Evolutionary conservation across 2,797 vertebrate species (phyloP).

Genomic region (Tokudaia tokunoshimensis): DNA sequence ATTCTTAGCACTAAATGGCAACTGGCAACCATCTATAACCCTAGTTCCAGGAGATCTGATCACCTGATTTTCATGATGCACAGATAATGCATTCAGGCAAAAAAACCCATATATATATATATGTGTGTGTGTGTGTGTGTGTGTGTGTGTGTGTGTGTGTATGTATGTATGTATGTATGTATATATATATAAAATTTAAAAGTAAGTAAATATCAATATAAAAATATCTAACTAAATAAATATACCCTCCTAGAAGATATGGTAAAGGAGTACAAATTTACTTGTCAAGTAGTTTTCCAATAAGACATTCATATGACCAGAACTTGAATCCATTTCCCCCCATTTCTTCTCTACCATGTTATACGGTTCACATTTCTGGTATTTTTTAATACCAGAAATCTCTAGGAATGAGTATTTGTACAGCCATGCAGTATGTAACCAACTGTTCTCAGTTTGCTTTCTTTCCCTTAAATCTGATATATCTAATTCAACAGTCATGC

Average conservation of each 20-base stretch:
- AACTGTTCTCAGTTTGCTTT: not conserved
- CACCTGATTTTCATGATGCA: not conserved
- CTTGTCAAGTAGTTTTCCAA: not conserved
- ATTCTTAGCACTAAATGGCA: not conserved
- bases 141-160: no score
- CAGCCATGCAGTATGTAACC: no score
- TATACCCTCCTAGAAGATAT: not conserved
- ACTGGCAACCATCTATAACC: no score
- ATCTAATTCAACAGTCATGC: not conserved
- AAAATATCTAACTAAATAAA: not conserved
- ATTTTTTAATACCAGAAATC: conserved; percentile 28
- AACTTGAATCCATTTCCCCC: not conserved
- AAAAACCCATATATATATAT: no score
- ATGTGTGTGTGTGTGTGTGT: no score
- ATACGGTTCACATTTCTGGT: not conserved
- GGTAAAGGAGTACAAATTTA: not conserved
- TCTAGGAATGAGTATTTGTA: not conserved
- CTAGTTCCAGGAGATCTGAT: not conserved
- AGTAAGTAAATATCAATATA: not conserved
- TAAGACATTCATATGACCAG: not conserved
- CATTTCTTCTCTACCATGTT: not conserved
- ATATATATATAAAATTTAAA: not conserved
- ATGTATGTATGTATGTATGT: no score
- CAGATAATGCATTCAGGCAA: not conserved
- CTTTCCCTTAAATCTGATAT: not conserved